phyloP scores from a whole-genome alignment of 2,113 vertebrate species.

The Herpetotheres cachinnans region DNA sequence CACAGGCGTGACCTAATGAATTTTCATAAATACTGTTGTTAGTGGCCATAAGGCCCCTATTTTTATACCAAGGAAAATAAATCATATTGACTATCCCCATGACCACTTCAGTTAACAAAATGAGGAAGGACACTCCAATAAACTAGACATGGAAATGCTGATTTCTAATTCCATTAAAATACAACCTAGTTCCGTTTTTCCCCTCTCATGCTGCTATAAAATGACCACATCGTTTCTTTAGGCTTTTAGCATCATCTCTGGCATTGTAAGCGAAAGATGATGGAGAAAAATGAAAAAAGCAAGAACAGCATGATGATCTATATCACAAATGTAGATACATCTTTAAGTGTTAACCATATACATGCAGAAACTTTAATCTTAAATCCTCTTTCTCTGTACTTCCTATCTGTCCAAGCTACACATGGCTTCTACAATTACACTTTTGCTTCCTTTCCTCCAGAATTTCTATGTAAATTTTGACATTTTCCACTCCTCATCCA shows the following conservation, averaged over 20 bases:
- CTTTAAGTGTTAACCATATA: neutral
- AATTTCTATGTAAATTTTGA: neutral
- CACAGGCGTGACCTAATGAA: neutral
- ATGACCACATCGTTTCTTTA: conserved; percentile 3
- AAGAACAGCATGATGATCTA: neutral
- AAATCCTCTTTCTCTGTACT: neutral
- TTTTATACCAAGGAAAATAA: conserved; percentile 41
- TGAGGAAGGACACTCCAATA: conserved; percentile 39
- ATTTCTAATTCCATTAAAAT: conserved; percentile 40
- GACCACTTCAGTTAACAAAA: conserved; percentile 21
- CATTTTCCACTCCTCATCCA: neutral
- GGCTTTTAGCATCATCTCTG: neutral
- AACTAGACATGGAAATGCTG: conserved; percentile 50
- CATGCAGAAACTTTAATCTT: neutral
- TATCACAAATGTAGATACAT: fast-evolving
- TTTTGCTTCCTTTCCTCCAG: neutral
- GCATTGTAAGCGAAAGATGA: neutral
- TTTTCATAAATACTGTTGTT: neutral
- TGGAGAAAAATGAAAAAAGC: neutral
- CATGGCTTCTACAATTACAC: neutral
- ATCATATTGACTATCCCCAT: neutral
- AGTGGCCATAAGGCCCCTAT: conserved; percentile 17
- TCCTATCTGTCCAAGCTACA: neutral
- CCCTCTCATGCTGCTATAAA: neutral
- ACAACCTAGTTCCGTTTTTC: neutral